Conservation (phyloP, 2,888 invertebrate genomes). For the Parnassius orleans region DNA sequence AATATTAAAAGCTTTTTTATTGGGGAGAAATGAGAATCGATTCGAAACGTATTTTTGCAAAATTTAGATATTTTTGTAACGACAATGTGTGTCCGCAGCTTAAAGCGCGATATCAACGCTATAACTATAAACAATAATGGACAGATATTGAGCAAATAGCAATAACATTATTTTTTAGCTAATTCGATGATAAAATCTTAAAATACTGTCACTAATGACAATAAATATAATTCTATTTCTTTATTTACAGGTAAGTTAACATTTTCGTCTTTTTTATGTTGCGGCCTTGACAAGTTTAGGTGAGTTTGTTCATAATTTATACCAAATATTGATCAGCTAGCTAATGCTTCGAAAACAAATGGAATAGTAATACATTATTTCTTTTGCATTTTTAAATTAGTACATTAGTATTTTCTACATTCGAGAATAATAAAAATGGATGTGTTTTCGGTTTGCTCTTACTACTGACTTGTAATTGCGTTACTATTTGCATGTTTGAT, state of each 20-base stretch:
- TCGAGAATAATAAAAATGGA: not conserved
- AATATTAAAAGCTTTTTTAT: conserved; percentile 60
- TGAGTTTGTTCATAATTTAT: conserved; percentile 28
- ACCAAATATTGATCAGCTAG: conserved; percentile 19
- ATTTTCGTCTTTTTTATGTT: conserved; percentile 27
- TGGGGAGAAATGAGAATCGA: conserved; percentile 47
- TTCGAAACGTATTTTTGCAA: conserved; percentile 28
- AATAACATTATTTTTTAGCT: conserved; percentile 35
- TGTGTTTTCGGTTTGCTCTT: no score
- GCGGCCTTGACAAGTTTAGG: conserved; percentile 23
- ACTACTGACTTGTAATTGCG: no score
- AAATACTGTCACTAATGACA: conserved; percentile 25
- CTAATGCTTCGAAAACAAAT: conserved; percentile 18
- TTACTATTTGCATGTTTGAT: no score
- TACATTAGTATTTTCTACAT: not conserved
- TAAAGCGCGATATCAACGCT: conserved; percentile 24
- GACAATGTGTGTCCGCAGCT: conserved; percentile 21
- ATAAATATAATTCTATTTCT: conserved; percentile 29
- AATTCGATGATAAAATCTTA: conserved; percentile 38
- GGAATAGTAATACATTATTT: conserved; percentile 16
- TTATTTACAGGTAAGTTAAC: conserved; percentile 41
- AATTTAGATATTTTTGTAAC: conserved; percentile 28
- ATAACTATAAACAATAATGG: conserved; percentile 34
- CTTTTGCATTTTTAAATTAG: conserved; percentile 7
- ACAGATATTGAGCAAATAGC: conserved; percentile 34